phyloP scores from a whole-genome alignment of 2,113 vertebrate genomes.

The Oncorhynchus clarkii region DNA sequence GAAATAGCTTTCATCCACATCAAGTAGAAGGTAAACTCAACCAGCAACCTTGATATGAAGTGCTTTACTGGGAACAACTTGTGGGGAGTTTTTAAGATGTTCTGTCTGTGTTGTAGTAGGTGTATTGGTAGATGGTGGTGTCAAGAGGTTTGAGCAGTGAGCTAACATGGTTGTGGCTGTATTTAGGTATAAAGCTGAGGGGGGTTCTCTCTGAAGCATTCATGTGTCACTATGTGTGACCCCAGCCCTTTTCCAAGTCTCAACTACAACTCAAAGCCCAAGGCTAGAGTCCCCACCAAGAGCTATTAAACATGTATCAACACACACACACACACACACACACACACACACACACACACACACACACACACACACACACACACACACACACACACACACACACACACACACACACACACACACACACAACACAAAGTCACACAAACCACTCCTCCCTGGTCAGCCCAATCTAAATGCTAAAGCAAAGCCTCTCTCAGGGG shows the following conservation, averaged over 20 bases:
- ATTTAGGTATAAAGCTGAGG: background rate
- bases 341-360: constrained; percentile 35
- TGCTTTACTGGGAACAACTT: too few relatives aligned
- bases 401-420: constrained; percentile 36
- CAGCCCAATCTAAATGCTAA: constrained; percentile 75
- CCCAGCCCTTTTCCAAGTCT: constrained; percentile 45
- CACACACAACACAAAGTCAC: constrained; percentile 4
- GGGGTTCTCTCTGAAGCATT: constrained; percentile 55
- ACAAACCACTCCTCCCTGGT: constrained; percentile 42
- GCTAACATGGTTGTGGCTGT: background rate
- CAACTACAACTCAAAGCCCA: constrained; percentile 41
- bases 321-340: constrained; percentile 37
- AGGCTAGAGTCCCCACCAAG: constrained; percentile 47
- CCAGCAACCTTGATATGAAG: too few relatives aligned
- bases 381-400: constrained; percentile 30
- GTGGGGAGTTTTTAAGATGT: too few relatives aligned
- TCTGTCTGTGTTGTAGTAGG: too few relatives aligned
- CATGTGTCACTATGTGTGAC: constrained; percentile 68
- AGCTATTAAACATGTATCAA: constrained; percentile 58
- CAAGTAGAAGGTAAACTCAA: too few relatives aligned
- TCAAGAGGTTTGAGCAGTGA: background rate
- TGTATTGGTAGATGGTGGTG: too few relatives aligned
- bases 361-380: constrained; percentile 4
- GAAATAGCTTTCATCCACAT: too few relatives aligned
- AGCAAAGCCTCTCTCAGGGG: constrained; percentile 59